These are phyloP conservation scores for Lacanobia oleracea DNA, from an alignment of 2,888 invertebrate species.

Conservation along the genomic window DNA sequence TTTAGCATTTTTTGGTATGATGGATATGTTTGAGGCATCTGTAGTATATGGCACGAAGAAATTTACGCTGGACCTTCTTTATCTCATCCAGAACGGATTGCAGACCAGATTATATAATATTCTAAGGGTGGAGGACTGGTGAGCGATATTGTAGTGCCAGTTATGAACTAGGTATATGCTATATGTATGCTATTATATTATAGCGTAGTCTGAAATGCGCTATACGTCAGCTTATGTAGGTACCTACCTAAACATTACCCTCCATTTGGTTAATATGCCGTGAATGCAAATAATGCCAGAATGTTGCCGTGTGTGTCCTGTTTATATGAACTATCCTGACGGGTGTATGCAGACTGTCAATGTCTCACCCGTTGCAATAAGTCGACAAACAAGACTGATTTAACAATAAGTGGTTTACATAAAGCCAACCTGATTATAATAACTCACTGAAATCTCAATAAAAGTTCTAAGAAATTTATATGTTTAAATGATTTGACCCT, in stretches of 20 bases:
- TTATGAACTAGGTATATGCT: too few relatives aligned
- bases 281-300: too few relatives aligned
- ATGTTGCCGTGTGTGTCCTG: constrained; percentile 25
- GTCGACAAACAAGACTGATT: constrained; percentile 57
- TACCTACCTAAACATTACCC: constrained; percentile 13
- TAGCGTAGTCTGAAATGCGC: too few relatives aligned
- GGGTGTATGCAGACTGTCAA: not conserved
- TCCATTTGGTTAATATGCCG: not conserved
- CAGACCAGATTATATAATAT: too few relatives aligned
- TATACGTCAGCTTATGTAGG: not conserved
- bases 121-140: too few relatives aligned
- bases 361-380: constrained; percentile 1
- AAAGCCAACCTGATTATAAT: constrained; percentile 10
- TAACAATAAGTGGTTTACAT: constrained; percentile 46
- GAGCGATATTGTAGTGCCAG: too few relatives aligned
- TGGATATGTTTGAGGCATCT: too few relatives aligned
- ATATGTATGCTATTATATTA: too few relatives aligned
- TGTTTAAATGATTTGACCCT: constrained; percentile 27
- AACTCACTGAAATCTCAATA: constrained; percentile 45
- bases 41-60: too few relatives aligned
- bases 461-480: constrained; percentile 40
- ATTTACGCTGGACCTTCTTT: too few relatives aligned
- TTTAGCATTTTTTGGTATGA: too few relatives aligned
- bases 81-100: too few relatives aligned
- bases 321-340: constrained; percentile 18